Evolutionary conservation across 2,888 invertebrate genomes (phyloP).

Genomic region (Lamellibrachia satsuma): DNA sequence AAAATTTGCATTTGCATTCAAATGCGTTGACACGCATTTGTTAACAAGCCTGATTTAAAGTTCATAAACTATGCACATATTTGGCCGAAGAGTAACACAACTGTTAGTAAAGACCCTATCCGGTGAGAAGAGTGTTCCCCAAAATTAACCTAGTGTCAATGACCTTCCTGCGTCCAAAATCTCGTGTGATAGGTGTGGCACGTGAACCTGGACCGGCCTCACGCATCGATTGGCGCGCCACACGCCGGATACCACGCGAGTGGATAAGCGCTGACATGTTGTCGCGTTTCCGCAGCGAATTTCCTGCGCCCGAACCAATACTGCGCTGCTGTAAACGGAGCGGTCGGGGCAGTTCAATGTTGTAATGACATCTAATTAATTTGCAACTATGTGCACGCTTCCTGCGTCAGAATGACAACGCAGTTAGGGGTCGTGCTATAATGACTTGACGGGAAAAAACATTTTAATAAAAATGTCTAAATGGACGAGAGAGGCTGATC

Average conservation of each 20-base stretch:
- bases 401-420: constrained; percentile 1
- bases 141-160: no score
- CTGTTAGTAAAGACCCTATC: no score
- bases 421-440: neutral
- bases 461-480: neutral
- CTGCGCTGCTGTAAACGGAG: neutral
- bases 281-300: neutral
- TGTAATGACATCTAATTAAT: neutral
- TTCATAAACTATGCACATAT: no score
- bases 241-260: neutral
- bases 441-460: neutral
- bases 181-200: neutral
- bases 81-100: no score
- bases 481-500: neutral
- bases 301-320: constrained; percentile 5
- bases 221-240: neutral
- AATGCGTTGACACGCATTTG: no score
- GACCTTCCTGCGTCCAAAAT: no score
- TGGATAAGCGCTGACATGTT: neutral
- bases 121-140: no score
- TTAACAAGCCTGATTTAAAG: no score
- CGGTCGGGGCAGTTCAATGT: neutral
- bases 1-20: no score
- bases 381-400: neutral
- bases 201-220: neutral